A percentile compares a stretch with the other conserved stretches of the same genome.
These are phyloP conservation scores for Catagonus wagneri DNA, from an alignment of 2,113 vertebrate genomes.

Conservation along the genomic window DNA sequence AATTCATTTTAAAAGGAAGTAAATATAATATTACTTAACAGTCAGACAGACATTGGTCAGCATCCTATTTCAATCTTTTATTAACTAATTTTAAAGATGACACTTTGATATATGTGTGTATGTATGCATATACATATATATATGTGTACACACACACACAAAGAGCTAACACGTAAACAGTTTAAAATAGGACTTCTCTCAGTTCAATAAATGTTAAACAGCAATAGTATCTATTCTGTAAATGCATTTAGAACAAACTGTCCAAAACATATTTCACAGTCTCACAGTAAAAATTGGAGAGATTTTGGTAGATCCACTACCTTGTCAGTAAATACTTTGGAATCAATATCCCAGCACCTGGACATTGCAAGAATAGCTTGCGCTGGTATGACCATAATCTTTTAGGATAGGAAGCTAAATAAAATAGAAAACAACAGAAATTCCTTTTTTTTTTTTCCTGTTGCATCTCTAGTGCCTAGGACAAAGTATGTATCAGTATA, in stretches of 20 bases:
- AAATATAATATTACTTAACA: neutral
- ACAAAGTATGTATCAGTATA: neutral
- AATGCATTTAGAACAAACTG: slow-evolving; percentile 33
- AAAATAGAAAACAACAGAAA: neutral
- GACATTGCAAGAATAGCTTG: neutral
- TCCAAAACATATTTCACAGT: slow-evolving; percentile 23
- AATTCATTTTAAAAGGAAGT: neutral
- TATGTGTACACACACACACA: neutral
- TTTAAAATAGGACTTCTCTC: neutral
- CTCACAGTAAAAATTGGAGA: slow-evolving; percentile 26
- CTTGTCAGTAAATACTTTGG: neutral
- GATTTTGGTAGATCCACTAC: neutral
- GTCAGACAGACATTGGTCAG: neutral
- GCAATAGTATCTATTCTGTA: neutral
- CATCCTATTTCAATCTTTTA: neutral
- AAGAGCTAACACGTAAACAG: neutral
- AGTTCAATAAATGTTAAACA: slow-evolving; percentile 9
- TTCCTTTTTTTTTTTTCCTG: neutral
- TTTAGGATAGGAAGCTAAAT: neutral
- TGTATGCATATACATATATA: too few relatives aligned
- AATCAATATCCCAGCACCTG: neutral
- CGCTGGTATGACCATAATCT: neutral
- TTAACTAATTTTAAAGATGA: slow-evolving; percentile 45
- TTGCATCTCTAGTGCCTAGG: neutral
- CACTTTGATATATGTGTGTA: too few relatives aligned